A percentile compares a stretch with the other conserved stretches of the same genome.
Conservation (phyloP, 2,888 invertebrate genomes). For the Zygogramma bicolorata region DNA sequence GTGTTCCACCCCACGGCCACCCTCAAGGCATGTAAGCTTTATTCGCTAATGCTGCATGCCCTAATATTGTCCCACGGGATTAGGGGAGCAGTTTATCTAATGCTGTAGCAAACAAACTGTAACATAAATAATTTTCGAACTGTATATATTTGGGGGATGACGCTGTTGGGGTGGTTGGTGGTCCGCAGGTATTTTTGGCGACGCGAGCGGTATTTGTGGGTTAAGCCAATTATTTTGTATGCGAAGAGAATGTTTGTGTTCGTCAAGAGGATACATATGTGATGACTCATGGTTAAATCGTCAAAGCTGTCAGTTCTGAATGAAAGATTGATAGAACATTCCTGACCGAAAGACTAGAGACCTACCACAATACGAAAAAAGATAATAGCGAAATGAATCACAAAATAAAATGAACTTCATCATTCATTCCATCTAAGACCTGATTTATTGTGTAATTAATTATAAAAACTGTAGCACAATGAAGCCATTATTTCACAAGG, state of each 20-base stretch:
- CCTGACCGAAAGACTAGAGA: too few relatives aligned
- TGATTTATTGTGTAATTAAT: too few relatives aligned
- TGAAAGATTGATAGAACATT: too few relatives aligned
- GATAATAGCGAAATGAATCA: too few relatives aligned
- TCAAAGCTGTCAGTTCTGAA: too few relatives aligned
- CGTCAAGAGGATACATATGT: too few relatives aligned
- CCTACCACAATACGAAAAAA: too few relatives aligned
- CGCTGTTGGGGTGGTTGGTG: slow-evolving; percentile 10
- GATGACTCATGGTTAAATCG: too few relatives aligned
- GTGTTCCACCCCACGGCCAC: slow-evolving; percentile 46
- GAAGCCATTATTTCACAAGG: too few relatives aligned
- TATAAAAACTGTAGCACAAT: too few relatives aligned
- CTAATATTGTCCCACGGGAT: slow-evolving; percentile 63
- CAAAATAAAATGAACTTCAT: too few relatives aligned
- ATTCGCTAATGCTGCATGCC: slow-evolving; percentile 59
- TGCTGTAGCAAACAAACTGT: slow-evolving; percentile 53
- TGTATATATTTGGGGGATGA: slow-evolving; percentile 18
- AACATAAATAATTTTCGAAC: slow-evolving; percentile 51
- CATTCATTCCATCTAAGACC: too few relatives aligned
- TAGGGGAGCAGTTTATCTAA: slow-evolving; percentile 59
- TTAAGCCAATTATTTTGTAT: not conserved
- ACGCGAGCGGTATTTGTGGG: not conserved
- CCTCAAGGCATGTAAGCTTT: slow-evolving; percentile 58
- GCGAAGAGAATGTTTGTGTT: not conserved
- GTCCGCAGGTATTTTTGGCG: not conserved